Percentiles rank a stretch among this genome's conserved stretches.
These are phyloP conservation scores for Microplitis manilae DNA, from an alignment of 2,888 invertebrate species.

Conservation along the genomic window DNA sequence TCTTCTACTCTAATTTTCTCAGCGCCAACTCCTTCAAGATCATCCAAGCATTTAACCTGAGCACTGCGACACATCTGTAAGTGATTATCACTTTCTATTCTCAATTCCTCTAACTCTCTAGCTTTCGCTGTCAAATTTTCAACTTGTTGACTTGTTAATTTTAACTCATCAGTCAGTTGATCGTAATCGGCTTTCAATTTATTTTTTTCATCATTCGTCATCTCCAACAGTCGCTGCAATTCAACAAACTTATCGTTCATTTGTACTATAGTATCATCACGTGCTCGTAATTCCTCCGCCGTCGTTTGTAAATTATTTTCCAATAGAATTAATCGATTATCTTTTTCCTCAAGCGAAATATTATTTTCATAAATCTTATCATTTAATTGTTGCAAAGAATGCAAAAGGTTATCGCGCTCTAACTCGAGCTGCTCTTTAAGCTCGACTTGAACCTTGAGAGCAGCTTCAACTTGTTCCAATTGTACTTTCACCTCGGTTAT, in stretches of 20 bases:
- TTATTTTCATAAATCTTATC: neutral
- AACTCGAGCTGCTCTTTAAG: neutral
- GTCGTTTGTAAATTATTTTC: neutral
- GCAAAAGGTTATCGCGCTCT: neutral
- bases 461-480: neutral
- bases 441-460: neutral
- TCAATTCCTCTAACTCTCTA: slow-evolving; percentile 2
- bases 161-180: neutral
- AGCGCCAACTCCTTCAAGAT: neutral
- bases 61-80: neutral
- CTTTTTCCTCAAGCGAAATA: neutral
- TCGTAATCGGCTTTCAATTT: neutral
- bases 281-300: neutral
- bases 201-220: neutral
- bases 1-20: neutral
- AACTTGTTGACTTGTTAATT: neutral
- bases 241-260: neutral
- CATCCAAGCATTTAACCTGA: neutral
- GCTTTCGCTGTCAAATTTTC: neutral
- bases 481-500: neutral
- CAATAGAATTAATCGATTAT: too few species aligned
- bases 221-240: slow-evolving; percentile 6
- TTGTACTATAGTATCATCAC: neutral
- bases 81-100: neutral
- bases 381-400: neutral